Evolutionary conservation across 1,140 invertebrate genomes (phyloP), one percentile per base, ranked within the genome.

Genomic region (Cepaea nemoralis): DNA sequence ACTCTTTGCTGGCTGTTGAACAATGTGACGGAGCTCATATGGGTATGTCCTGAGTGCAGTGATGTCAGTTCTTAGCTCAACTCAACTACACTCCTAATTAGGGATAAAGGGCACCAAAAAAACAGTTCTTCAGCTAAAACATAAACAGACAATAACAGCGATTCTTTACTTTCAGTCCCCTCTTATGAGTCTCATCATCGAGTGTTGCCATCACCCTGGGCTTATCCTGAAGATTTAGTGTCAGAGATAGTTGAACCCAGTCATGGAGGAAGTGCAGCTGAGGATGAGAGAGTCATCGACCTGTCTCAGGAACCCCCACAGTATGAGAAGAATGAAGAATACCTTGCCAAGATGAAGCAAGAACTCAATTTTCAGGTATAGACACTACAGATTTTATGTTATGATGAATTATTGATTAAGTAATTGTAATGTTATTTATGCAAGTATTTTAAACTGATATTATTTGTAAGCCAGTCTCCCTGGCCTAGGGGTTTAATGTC

Each of bases 131-230:
- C n/a, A n/a, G n/a, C n/a, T n/a, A n/a, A n/a, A n/a, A n/a, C n/a
- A n/a, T n/a, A n/a, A 40, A 35, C 27, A 33, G 67, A 8, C 16
- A 70, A 19, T 16, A 14, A 10, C 39, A 37, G 40, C 16, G 33
- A 74, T 35, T 45, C 77, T 82, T 50, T 70, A 78, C 59, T 82
- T 93, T 31, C 92, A 95, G 95, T 96, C 45, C 96, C 96, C 24
- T 93, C 94, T 14, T 97, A 96, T 91, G 92, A 95, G 74, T 94
- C 94, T 12, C 94, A 95, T 86, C 96, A 97, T 89, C 94, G 94
- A 67, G 96, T 97, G 12, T 91, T 95, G 22, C 94, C 95, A 12
- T 93, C 95, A 10, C 93, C 93, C 84, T 97, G 96, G 96, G 96
- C 95, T 89, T 97, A 97, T 90, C 87, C 89, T 8, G 88, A 89